Evolutionary conservation across 2,113 vertebrate genomes (phyloP), one percentile per base, ranked within the genome.

Genomic region (Oenanthe melanoleuca): DNA sequence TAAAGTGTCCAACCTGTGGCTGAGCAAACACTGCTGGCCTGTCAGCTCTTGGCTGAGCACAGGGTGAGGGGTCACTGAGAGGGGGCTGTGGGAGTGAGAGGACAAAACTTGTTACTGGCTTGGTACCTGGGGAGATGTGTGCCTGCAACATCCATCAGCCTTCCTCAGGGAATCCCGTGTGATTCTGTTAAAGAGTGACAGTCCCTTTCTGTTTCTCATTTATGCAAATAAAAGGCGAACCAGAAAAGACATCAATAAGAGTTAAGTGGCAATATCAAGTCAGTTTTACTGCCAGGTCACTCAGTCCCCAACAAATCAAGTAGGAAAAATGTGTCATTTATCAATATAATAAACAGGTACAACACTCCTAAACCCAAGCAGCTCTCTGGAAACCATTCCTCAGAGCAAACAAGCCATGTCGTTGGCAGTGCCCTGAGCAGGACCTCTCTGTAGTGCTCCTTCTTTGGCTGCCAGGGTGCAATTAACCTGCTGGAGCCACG

Each of bases 251-350:
- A 95, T 98, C 91, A 95, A 85, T 98, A 97, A 96, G 50, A 96
- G 63, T 80, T 94, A 87, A 98, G 94, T 75, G 81, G 97, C 73
- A 93, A 60, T 96, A 97, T 97, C 96, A 97, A 97, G 93, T 93
- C 91, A 72, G 85, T 81, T 97, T 97, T 91, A 95, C 72, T 95
- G 93, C 89, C 95, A 94, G 96, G 97, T 97, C 96, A 96, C 96
- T 97, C 94, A 66, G 93, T 73, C 77, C 9, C 66, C 26, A 72
- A 74, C 90, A 97, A 94, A 93, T 97, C 95, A 94, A 96, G 84
- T 49, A 75, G 80, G 74, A 61, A 96, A 92, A 95, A 80, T 7
- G 80, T 80, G 80, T 86, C 83, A 96, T 97, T 96, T 96, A 95
- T 97, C 97, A 96, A 84, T 66, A 84, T 95, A 96, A 97, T 91